Evolutionary conservation across 92 coral and sea anemone genomes (phyloP).

Genomic region (Porites divaricata): DNA sequence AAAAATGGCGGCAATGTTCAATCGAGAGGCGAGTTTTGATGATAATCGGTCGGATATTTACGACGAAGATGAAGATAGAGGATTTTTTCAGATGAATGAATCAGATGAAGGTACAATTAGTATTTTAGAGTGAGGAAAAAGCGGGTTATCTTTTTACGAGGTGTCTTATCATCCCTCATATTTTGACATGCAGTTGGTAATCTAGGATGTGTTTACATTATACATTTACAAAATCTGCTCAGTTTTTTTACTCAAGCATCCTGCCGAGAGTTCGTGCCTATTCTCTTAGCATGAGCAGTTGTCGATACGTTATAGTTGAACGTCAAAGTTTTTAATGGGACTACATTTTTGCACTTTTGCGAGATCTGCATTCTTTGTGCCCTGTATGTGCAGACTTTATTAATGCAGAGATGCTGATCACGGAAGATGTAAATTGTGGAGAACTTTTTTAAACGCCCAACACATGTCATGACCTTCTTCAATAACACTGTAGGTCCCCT

Average conservation of each 20-base stretch:
- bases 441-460: too few species aligned
- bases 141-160: not conserved
- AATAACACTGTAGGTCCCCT: too few species aligned
- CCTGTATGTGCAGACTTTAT: too few species aligned
- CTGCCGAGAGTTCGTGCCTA: not conserved
- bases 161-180: not conserved
- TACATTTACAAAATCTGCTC: constrained; percentile 5
- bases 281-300: not conserved
- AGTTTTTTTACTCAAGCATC: not conserved
- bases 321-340: not conserved
- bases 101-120: constrained; percentile 92
- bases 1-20: constrained; percentile 94
- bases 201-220: constrained; percentile 12
- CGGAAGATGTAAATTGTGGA: too few species aligned
- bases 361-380: too few species aligned
- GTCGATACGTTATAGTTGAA: not conserved
- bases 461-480: too few species aligned
- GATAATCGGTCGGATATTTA: constrained; percentile 92
- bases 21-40: constrained; percentile 92
- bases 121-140: not conserved
- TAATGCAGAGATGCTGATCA: too few species aligned
- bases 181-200: constrained; percentile 4
- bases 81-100: constrained; percentile 91
- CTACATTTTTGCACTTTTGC: not conserved
- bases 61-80: constrained; percentile 95